These are phyloP conservation scores for Phrynosoma platyrhinos DNA, from an alignment of 2,113 vertebrate species.

Conservation along the genomic window DNA sequence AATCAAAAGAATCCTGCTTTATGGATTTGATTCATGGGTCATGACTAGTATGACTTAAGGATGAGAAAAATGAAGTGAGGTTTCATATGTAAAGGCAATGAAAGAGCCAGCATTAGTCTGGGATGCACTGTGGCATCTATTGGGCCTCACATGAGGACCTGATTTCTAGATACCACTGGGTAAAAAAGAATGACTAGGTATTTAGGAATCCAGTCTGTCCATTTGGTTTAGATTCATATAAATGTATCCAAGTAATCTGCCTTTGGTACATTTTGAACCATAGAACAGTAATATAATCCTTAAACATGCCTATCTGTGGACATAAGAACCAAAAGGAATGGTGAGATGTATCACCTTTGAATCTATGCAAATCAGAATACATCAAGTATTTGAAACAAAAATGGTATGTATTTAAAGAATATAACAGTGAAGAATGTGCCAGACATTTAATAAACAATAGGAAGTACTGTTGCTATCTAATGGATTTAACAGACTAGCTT, in stretches of 20 bases:
- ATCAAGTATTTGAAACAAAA: not conserved
- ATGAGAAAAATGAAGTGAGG: not conserved
- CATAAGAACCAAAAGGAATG: not conserved
- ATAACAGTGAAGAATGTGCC: not conserved
- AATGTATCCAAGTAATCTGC: not conserved
- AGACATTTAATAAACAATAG: not conserved
- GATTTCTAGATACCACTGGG: too few relatives aligned
- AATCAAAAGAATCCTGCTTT: not conserved
- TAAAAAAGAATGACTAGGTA: not conserved
- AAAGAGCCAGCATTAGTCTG: not conserved
- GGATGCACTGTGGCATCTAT: not conserved
- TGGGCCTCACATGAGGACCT: not conserved
- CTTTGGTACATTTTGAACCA: not conserved
- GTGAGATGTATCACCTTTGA: not conserved
- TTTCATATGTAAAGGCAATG: not conserved
- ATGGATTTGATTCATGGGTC: not conserved
- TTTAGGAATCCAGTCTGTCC: not conserved
- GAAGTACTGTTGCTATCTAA: not conserved
- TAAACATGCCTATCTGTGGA: not conserved
- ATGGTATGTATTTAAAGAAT: not conserved
- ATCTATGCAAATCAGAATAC: not conserved
- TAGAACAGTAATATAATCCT: not conserved
- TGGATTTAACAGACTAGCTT: not conserved
- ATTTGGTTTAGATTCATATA: not conserved
- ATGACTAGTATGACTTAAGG: not conserved